Evolutionary conservation across 2,113 vertebrate species (phyloP).

Genomic region (Pollachius pollachius): DNA sequence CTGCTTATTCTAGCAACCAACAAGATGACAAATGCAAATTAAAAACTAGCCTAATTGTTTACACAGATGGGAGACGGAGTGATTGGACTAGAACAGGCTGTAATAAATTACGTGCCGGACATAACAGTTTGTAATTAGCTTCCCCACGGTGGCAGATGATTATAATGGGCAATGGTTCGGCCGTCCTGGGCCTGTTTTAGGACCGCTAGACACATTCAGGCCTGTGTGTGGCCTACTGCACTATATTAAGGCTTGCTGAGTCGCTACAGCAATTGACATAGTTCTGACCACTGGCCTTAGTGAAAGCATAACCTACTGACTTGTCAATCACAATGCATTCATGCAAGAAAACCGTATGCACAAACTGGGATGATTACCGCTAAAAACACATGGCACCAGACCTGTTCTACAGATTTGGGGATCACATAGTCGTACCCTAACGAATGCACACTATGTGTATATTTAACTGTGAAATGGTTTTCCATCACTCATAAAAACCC

Average conservation of each 20-base stretch:
- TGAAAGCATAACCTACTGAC: constrained; percentile 19
- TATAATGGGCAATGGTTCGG: constrained; percentile 41
- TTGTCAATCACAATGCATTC: constrained; percentile 6
- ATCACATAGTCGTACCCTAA: too few species aligned
- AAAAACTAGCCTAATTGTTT: constrained; percentile 35
- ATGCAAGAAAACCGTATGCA: neutral
- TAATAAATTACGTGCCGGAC: constrained; percentile 42
- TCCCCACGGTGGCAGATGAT: constrained; percentile 46
- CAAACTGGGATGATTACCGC: too few species aligned
- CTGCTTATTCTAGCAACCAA: constrained; percentile 3
- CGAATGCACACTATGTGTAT: too few species aligned
- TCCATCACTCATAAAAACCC: constrained; percentile 13
- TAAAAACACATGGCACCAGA: too few species aligned
- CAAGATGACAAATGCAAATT: constrained; percentile 22
- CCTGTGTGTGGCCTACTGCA: constrained; percentile 56
- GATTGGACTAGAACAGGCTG: constrained; percentile 47
- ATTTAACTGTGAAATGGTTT: too few species aligned
- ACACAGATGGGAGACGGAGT: constrained; percentile 41
- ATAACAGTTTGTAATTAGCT: constrained; percentile 59
- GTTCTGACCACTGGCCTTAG: constrained; percentile 23
- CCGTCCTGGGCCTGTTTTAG: constrained; percentile 42
- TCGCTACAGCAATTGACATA: constrained; percentile 30
- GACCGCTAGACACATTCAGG: constrained; percentile 36
- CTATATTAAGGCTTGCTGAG: constrained; percentile 53
- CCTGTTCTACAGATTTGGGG: too few species aligned